Conservation (phyloP, 2,113 vertebrate genomes). For the Callocephalon fimbriatum region DNA sequence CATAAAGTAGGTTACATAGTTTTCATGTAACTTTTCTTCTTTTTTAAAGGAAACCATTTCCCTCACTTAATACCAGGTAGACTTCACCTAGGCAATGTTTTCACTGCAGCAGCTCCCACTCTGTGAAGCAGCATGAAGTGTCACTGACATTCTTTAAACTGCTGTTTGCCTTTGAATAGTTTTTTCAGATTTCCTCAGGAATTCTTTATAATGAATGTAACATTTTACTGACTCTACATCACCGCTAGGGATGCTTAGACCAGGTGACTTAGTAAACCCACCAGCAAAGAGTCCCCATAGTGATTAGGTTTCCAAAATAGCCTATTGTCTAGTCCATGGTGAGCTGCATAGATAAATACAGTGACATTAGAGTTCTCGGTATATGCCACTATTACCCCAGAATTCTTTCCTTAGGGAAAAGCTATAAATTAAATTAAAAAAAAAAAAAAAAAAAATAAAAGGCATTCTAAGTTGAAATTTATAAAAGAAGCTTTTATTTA, state of each 20-base stretch:
- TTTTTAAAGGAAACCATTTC: background rate
- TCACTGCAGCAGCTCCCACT: background rate
- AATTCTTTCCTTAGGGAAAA: background rate
- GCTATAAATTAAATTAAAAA: background rate
- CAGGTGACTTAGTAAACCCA: background rate
- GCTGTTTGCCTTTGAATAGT: conserved; percentile 34
- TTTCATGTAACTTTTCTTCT: background rate
- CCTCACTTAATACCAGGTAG: background rate
- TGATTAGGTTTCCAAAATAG: background rate
- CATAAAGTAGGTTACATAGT: background rate
- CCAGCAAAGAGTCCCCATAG: background rate
- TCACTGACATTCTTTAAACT: conserved; percentile 19
- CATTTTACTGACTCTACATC: background rate
- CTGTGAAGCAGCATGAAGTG: conserved; percentile 5
- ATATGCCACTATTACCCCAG: background rate
- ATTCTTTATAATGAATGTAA: conserved; percentile 39
- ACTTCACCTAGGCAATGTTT: background rate
- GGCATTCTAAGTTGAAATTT: background rate
- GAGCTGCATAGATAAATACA: background rate
- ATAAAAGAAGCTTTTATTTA: background rate
- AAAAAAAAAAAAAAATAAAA: background rate
- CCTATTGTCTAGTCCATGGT: background rate
- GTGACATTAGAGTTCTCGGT: background rate
- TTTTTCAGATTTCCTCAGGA: conserved; percentile 38
- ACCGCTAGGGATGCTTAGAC: background rate